Base-by-base conservation (phyloP, 2,113 vertebrate species). In the Tachuris rubrigastra region DNA sequence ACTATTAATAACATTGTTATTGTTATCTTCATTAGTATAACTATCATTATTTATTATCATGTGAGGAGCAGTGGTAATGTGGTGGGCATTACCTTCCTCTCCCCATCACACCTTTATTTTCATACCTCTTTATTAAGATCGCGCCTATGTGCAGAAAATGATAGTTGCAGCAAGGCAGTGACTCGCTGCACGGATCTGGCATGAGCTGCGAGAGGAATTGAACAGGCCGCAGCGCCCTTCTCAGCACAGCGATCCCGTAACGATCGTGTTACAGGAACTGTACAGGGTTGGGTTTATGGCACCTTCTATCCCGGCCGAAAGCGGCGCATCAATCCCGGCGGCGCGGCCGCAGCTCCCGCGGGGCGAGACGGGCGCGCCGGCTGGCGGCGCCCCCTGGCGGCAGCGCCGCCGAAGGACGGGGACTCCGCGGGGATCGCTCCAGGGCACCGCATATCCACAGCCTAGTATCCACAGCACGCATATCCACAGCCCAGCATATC, bases 301-400 rank as follows among this genome's bases (percentile, higher is more conserved):
- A 16, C 3, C 7, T 73, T 93, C 85, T 24, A 63, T 18, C 81
- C 35, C 15, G 28, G 28, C 58, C 7, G 78, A 67, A 12, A n/a
- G 27, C 60, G 33, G 24, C 76, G 4, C 67, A 20, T 50, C 49
- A 14, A 20, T 27, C 31, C 19, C 80, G 6, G 5, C 31, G 5
- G 8, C 21, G 87, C 59, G 8, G 11, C 35, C 50, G 2, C 78
- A 2, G 24, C 24, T 8, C 16, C 47, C 8, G 13, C 41, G 37
- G 65, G 65, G 5, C 31, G 10, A 18, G 8, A 21, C 25, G 63
- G 41, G 41, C 13, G 9, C 7, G 19, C 6, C 23, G 8, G 9
- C n/a, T 49, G 56, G 74, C 53, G 65, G 96, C 92, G 94, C 97
- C 98, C 97, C 85, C 97, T 95, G 67, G 97, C 96, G 71, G 97